Conservation (phyloP, 2,888 invertebrate genomes). For the Nysson spinosus region DNA sequence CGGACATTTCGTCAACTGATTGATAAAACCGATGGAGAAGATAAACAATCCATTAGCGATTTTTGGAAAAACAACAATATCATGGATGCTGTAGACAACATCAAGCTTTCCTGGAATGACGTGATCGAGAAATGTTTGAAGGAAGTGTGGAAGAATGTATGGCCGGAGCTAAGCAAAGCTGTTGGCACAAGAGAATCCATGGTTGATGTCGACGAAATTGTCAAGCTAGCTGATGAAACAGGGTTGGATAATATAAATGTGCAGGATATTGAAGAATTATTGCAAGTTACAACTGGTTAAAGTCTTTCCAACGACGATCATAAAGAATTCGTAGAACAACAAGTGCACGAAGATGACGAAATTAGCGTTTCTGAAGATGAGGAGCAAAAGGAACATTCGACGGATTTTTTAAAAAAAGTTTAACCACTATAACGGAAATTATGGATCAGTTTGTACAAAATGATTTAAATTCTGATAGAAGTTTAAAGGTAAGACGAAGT, state of each 20-base stretch:
- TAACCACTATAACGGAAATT: conserved; percentile 24
- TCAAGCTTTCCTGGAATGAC: conserved; percentile 39
- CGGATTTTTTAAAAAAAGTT: conserved; percentile 20
- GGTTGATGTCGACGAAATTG: conserved; percentile 31
- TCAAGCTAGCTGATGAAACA: conserved; percentile 27
- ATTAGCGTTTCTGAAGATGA: conserved; percentile 13
- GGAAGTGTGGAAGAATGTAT: conserved; percentile 24
- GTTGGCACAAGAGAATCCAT: conserved; percentile 15
- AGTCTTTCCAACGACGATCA: conserved; percentile 20
- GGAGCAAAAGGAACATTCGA: conserved; percentile 13
- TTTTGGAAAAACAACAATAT: conserved; percentile 44
- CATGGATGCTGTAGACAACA: conserved; percentile 41
- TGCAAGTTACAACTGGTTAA: conserved; percentile 17
- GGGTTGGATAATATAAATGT: conserved; percentile 22
- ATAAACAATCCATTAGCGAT: conserved; percentile 27
- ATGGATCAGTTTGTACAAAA: conserved; percentile 18
- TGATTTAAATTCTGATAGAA: conserved; percentile 19
- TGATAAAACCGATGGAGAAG: conserved; percentile 21
- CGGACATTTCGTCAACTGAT: conserved; percentile 34
- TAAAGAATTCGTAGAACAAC: conserved; percentile 23
- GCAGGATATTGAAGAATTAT: conserved; percentile 25
- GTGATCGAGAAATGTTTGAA: conserved; percentile 37
- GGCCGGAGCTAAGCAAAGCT: conserved; percentile 23
- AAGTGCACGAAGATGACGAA: conserved; percentile 15
- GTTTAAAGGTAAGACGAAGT: conserved; percentile 25